Percentiles rank a stretch among this genome's conserved stretches.
Conservation (phyloP, 2,888 invertebrate species). For the Andrena camellia region DNA sequence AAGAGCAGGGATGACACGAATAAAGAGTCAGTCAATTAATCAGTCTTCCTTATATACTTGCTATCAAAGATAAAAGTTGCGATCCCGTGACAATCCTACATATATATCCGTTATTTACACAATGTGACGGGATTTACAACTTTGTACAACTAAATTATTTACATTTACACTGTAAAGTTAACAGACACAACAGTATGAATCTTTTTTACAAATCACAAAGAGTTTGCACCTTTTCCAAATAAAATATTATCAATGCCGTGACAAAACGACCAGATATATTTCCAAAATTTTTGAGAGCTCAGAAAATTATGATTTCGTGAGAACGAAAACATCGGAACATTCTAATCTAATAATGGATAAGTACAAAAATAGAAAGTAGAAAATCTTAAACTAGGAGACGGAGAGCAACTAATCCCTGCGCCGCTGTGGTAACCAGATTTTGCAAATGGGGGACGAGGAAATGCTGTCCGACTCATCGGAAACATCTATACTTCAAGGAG, state of each 20-base stretch:
- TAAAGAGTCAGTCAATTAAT: no score
- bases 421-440: slow-evolving; percentile 91
- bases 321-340: slow-evolving; percentile 13
- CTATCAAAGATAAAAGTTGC: no score
- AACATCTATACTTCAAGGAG: slow-evolving; percentile 97
- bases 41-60: no score
- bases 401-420: slow-evolving; percentile 88
- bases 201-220: slow-evolving; percentile 70
- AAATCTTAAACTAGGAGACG: slow-evolving; percentile 90
- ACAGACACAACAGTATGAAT: slow-evolving; percentile 77
- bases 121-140: slow-evolving; percentile 60
- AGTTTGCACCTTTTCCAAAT: background rate
- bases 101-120: slow-evolving; percentile 58
- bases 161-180: slow-evolving; percentile 57
- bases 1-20: no score
- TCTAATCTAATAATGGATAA: no score
- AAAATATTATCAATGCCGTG: slow-evolving; percentile 17
- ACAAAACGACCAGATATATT: background rate
- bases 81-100: no score
- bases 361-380: slow-evolving; percentile 90
- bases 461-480: slow-evolving; percentile 95
- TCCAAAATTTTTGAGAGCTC: slow-evolving; percentile 3
- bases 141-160: slow-evolving; percentile 31
- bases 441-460: slow-evolving; percentile 92
- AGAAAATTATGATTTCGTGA: slow-evolving; percentile 14